Percentiles rank a stretch among this genome's conserved stretches.
phyloP scores from a whole-genome alignment of 2,888 invertebrate species.

The Catonia carolina region DNA sequence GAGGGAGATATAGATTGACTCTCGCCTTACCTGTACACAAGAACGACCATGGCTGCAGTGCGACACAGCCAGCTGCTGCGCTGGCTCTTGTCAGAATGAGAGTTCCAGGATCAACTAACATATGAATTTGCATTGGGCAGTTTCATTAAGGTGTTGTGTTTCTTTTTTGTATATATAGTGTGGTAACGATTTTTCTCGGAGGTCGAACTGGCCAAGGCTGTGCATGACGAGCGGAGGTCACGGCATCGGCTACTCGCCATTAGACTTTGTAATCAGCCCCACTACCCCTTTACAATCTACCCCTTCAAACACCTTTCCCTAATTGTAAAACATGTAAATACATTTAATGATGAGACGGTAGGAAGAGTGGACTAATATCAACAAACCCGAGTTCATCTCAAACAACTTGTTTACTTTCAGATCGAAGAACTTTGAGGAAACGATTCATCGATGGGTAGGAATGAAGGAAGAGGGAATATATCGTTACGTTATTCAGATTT shows the following conservation, averaged over 20 bases:
- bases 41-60: constrained; percentile 9
- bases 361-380: no score
- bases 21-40: constrained; percentile 4
- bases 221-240: constrained; percentile 15
- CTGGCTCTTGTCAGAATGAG: neutral
- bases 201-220: constrained; percentile 11
- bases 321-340: no score
- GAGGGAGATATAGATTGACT: no score
- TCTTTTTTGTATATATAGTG: constrained; percentile 1
- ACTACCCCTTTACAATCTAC: neutral
- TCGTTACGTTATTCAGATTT: no score
- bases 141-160: constrained; percentile 11
- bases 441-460: no score
- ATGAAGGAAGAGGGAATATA: no score
- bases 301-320: no score
- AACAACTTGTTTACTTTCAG: no score
- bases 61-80: neutral
- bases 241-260: constrained; percentile 8
- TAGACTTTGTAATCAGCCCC: constrained; percentile 10
- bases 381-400: no score
- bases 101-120: constrained; percentile 9
- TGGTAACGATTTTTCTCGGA: constrained; percentile 10
- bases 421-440: no score
- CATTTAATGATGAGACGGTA: no score
- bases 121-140: constrained; percentile 12